Evolutionary conservation across 2,113 vertebrate species (phyloP).

Genomic region (Pteropus alecto): DNA sequence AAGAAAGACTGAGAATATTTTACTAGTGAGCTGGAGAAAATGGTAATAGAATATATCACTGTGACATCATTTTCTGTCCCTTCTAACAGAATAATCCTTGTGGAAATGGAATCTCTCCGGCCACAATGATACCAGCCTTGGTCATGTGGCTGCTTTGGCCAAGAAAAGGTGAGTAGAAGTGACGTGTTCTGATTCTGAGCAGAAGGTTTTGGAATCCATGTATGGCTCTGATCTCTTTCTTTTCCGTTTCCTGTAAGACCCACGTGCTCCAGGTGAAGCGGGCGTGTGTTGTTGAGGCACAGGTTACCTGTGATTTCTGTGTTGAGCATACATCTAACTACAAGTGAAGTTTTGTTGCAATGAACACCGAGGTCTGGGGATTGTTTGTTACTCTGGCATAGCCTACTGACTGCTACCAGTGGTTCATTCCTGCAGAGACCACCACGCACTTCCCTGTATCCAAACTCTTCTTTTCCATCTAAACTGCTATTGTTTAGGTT

Average conservation of each 20-base stretch:
- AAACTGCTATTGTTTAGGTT: neutral
- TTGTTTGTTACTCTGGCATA: neutral
- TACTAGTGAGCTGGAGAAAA: neutral
- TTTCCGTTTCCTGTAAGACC: accelerated
- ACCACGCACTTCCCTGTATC: accelerated
- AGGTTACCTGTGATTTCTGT: neutral
- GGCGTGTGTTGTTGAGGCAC: accelerated
- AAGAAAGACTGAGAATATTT: neutral
- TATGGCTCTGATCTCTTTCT: neutral
- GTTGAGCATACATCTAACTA: neutral
- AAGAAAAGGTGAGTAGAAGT: neutral
- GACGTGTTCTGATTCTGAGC: accelerated
- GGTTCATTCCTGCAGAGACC: neutral
- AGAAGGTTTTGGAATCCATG: neutral
- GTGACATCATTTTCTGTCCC: neutral
- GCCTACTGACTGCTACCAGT: neutral
- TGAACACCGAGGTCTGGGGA: neutral
- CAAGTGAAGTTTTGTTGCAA: neutral
- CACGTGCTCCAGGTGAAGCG: neutral
- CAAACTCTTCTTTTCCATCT: neutral
- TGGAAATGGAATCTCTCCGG: neutral
- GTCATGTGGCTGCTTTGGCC: neutral
- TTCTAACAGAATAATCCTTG: neutral
- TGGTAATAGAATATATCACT: accelerated
- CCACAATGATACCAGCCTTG: no score